phyloP scores from a whole-genome alignment of 2,113 vertebrate genomes.

The Tapirus terrestris region DNA sequence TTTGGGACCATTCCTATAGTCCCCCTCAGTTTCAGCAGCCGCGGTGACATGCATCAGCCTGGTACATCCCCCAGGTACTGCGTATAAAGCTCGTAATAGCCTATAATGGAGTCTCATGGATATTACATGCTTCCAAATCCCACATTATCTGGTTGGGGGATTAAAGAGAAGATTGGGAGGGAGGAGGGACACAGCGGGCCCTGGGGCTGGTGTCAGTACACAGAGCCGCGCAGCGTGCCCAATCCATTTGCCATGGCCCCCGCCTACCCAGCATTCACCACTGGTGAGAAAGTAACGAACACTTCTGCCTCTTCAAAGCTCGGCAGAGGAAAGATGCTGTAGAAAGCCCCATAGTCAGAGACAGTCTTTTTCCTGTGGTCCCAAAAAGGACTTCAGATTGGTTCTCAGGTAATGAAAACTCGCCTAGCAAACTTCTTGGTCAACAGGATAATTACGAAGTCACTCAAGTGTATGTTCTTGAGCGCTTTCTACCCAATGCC shows the following conservation, averaged over 20 bases:
- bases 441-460: constrained; percentile 36
- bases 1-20: neutral
- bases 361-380: neutral
- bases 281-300: neutral
- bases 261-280: constrained; percentile 65
- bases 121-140: constrained; percentile 85
- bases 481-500: neutral
- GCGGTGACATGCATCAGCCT: constrained; percentile 29
- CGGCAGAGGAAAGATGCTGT: neutral
- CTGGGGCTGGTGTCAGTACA: constrained; percentile 78
- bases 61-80: constrained; percentile 63
- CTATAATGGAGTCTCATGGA: constrained; percentile 83
- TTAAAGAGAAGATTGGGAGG: constrained; percentile 80
- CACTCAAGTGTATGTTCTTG: neutral
- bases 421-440: constrained; percentile 31
- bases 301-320: constrained; percentile 57
- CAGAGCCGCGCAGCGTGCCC: constrained; percentile 76
- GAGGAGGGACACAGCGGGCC: constrained; percentile 60
- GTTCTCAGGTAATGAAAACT: constrained; percentile 43
- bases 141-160: constrained; percentile 83
- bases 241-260: constrained; percentile 79
- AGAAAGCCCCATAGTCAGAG: constrained; percentile 24
- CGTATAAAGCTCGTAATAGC: constrained; percentile 80
- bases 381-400: constrained; percentile 37
- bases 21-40: neutral